These are phyloP conservation scores for Lepidotrigona ventralis DNA, from an alignment of 1,140 invertebrate genomes.

Conservation along the genomic window DNA sequence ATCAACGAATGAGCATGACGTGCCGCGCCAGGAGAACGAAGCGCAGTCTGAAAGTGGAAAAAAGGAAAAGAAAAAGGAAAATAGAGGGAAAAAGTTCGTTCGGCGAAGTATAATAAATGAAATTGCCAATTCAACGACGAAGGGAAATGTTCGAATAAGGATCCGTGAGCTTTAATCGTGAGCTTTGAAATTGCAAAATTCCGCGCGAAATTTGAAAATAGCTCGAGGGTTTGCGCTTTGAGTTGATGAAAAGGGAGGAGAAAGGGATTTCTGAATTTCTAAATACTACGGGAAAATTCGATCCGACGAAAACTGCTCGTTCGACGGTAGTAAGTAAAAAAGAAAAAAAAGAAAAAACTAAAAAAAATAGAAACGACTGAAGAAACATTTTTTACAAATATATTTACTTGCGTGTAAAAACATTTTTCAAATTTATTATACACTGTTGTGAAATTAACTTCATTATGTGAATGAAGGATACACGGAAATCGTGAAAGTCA, in stretches of 20 bases:
- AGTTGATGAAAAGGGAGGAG: background rate
- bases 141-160: background rate
- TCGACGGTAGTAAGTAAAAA: background rate
- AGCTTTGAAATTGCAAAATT: background rate
- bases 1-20: background rate
- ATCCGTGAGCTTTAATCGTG: background rate
- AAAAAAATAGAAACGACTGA: slow-evolving; percentile 18
- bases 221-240: background rate
- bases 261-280: no score
- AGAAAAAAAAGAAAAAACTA: no score
- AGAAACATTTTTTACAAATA: background rate
- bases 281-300: no score
- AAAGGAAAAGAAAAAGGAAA: background rate
- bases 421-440: no score
- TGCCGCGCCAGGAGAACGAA: background rate
- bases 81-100: background rate
- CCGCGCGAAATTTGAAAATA: background rate
- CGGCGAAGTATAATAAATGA: background rate
- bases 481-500: no score
- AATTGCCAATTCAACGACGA: background rate
- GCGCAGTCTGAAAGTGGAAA: no score
- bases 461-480: no score
- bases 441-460: no score
- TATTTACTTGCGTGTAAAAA: no score
- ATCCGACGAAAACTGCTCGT: no score